phyloP scores from a whole-genome alignment of 2,888 invertebrate genomes.

The Thera britannica region DNA sequence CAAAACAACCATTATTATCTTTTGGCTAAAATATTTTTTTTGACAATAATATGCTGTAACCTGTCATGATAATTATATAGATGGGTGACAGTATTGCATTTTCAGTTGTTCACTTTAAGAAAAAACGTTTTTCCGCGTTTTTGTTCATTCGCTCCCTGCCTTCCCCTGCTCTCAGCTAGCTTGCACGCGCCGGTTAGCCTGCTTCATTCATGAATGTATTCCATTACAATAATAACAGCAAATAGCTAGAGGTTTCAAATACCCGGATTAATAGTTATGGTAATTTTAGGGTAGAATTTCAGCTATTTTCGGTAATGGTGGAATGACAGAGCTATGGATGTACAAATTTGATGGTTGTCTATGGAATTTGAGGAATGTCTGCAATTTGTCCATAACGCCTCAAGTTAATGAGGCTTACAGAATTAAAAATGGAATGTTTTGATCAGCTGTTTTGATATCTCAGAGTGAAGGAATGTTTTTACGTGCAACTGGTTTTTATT shows the following conservation, averaged over 20 bases:
- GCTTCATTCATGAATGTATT: slow-evolving; percentile 1
- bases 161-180: not conserved
- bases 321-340: slow-evolving; percentile 12
- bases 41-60: too few species aligned
- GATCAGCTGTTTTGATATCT: not conserved
- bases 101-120: too few species aligned
- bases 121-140: too few species aligned
- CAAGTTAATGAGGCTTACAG: slow-evolving; percentile 3
- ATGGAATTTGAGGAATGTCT: slow-evolving; percentile 14
- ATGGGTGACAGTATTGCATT: too few species aligned
- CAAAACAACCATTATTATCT: too few species aligned
- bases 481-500: not conserved
- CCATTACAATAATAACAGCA: slow-evolving; percentile 10
- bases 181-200: not conserved
- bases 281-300: slow-evolving; percentile 25
- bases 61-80: too few species aligned
- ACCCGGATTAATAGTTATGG: slow-evolving; percentile 25
- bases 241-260: slow-evolving; percentile 22
- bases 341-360: slow-evolving; percentile 19
- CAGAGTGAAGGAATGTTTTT: not conserved
- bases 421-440: slow-evolving; percentile 13
- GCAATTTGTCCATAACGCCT: slow-evolving; percentile 11
- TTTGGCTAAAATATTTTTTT: too few species aligned
- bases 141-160: too few species aligned
- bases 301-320: slow-evolving; percentile 16